A percentile compares a stretch with the other conserved stretches of the same genome.
phyloP scores from a whole-genome alignment of 2,797 vertebrate genomes.

The Xiphorhynchus erythropygius region DNA sequence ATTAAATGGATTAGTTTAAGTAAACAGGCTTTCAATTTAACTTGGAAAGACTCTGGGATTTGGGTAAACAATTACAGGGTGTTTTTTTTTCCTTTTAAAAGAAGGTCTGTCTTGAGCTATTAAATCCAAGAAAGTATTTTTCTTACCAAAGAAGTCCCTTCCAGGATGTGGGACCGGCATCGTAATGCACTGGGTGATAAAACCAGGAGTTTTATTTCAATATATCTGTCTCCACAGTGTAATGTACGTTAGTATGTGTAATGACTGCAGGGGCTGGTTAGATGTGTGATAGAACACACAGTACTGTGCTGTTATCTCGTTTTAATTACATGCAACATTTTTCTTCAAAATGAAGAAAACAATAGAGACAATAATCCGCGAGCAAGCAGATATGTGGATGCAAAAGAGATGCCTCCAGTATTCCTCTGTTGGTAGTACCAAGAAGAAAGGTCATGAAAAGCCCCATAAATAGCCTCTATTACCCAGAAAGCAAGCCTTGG shows the following conservation, averaged over 20 bases:
- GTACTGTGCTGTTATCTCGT: constrained; percentile 26
- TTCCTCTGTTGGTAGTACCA: constrained; percentile 59
- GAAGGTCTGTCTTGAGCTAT: neutral
- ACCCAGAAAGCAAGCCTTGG: constrained; percentile 55
- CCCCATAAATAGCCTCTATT: constrained; percentile 69
- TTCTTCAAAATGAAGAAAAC: constrained; percentile 63
- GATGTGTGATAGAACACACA: constrained; percentile 40
- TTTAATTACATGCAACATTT: constrained; percentile 64
- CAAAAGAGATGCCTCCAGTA: constrained; percentile 42
- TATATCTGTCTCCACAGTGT: constrained; percentile 31
- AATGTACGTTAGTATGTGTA: constrained; percentile 42
- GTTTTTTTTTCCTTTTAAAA: neutral
- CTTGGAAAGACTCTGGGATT: neutral
- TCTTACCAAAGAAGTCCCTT: neutral
- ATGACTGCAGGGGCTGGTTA: constrained; percentile 42
- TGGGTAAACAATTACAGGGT: neutral
- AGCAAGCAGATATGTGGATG: constrained; percentile 59
- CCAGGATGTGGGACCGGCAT: neutral
- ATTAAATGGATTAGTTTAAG: constrained; percentile 4
- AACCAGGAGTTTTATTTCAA: neutral
- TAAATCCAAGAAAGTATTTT: neutral
- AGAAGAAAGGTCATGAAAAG: constrained; percentile 70
- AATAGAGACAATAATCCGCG: constrained; percentile 62
- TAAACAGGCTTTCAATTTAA: neutral
- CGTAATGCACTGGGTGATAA: accelerated